Evolutionary conservation across 2,113 vertebrate species (phyloP).

Genomic region (Hippocampus zosterae): DNA sequence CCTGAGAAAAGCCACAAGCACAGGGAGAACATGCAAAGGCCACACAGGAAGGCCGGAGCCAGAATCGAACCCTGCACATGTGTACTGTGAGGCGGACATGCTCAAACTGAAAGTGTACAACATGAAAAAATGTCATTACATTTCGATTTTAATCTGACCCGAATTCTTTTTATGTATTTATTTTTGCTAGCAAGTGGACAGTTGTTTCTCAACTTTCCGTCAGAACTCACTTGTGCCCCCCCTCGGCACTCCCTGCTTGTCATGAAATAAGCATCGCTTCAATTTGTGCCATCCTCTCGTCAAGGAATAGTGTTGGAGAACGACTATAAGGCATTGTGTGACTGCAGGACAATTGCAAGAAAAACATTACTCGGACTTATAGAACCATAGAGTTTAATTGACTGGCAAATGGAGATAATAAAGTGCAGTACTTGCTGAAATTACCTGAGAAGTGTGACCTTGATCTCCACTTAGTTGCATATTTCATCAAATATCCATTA

Average conservation of each 20-base stretch:
- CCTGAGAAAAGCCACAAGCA: no score
- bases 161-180: conserved; percentile 27
- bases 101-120: no score
- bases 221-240: conserved; percentile 26
- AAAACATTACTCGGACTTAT: conserved; percentile 32
- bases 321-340: conserved; percentile 51
- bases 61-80: no score
- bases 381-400: conserved; percentile 21
- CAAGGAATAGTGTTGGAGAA: conserved; percentile 37
- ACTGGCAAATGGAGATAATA: conserved; percentile 27
- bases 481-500: conserved; percentile 20
- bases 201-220: conserved; percentile 36
- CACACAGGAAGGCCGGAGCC: no score
- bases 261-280: conserved; percentile 66
- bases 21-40: no score
- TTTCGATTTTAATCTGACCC: no score
- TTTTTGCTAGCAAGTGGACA: conserved; percentile 48
- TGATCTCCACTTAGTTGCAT: conserved; percentile 3
- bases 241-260: conserved; percentile 29
- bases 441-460: conserved; percentile 17
- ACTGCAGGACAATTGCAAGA: conserved; percentile 39
- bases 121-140: no score
- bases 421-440: conserved; percentile 15
- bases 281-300: conserved; percentile 59
- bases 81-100: no score